Conservation (phyloP, 2,797 vertebrate genomes). For the Molothrus ater region DNA sequence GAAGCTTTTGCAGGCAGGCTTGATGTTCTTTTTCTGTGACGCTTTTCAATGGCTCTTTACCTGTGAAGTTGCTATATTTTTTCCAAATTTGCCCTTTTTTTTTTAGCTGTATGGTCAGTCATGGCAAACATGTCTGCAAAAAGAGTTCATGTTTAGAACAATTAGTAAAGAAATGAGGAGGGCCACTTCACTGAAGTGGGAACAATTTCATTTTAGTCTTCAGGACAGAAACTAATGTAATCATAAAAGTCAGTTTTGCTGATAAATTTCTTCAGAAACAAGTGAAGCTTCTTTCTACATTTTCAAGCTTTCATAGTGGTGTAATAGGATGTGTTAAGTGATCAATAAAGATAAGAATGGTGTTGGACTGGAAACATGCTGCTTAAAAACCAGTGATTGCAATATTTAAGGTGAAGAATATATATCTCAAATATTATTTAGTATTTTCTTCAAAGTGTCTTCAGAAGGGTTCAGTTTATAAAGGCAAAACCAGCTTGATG, state of each 20-base stretch:
- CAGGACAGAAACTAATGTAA: background rate
- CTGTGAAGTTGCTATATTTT: background rate
- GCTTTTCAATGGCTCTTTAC: background rate
- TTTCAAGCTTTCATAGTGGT: background rate
- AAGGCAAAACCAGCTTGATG: background rate
- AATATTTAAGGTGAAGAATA: background rate
- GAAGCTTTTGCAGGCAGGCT: background rate
- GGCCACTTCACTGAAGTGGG: background rate
- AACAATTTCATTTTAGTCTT: background rate
- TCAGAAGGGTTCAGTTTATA: background rate
- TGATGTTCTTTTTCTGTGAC: background rate
- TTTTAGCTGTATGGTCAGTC: background rate
- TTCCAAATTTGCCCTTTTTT: background rate
- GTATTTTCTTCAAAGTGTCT: background rate
- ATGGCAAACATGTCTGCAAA: background rate
- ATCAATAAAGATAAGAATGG: background rate
- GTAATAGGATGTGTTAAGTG: background rate
- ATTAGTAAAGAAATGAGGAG: background rate
- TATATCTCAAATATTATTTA: background rate
- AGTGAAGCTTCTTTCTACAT: background rate
- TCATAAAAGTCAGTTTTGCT: background rate
- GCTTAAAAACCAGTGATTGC: background rate
- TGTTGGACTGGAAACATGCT: background rate
- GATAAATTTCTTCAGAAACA: background rate
- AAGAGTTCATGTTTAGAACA: background rate